phyloP scores from a whole-genome alignment of 2,113 vertebrate species.

The Bucco capensis region DNA sequence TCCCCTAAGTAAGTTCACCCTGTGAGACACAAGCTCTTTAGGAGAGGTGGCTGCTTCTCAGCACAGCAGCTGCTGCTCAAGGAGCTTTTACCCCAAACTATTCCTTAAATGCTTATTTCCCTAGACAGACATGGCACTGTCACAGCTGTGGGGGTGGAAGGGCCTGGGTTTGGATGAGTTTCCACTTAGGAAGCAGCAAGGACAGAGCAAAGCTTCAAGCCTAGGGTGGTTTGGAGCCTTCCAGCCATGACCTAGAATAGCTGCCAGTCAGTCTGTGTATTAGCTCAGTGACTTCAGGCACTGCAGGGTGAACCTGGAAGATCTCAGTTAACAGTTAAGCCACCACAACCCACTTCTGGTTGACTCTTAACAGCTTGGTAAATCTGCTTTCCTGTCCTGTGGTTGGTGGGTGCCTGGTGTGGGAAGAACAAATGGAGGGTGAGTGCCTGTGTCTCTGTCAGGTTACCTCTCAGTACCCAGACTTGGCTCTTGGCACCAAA shows the following conservation, averaged over 20 bases:
- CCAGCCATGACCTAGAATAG: neutral
- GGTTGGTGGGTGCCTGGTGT: neutral
- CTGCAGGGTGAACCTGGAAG: neutral
- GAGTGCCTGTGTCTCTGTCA: neutral
- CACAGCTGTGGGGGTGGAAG: neutral
- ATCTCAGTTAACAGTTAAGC: neutral
- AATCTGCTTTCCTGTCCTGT: neutral
- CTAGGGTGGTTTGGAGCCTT: neutral
- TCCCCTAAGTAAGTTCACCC: neutral
- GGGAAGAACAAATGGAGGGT: neutral
- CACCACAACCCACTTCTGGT: neutral
- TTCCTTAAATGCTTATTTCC: neutral
- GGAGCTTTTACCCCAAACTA: neutral
- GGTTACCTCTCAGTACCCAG: neutral
- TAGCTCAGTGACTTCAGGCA: neutral
- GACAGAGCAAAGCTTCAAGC: neutral
- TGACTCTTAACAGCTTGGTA: neutral
- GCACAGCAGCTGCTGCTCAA: neutral
- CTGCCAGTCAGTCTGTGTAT: neutral
- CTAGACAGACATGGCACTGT: rapidly evolving
- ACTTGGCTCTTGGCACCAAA: rapidly evolving
- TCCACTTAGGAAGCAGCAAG: neutral
- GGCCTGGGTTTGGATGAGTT: neutral
- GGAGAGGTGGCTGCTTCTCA: too few relatives aligned
- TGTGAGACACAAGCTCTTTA: neutral